These are phyloP conservation scores for Choristoneura rosaceana DNA, from an alignment of 2,888 invertebrate genomes.

Conservation along the genomic window DNA sequence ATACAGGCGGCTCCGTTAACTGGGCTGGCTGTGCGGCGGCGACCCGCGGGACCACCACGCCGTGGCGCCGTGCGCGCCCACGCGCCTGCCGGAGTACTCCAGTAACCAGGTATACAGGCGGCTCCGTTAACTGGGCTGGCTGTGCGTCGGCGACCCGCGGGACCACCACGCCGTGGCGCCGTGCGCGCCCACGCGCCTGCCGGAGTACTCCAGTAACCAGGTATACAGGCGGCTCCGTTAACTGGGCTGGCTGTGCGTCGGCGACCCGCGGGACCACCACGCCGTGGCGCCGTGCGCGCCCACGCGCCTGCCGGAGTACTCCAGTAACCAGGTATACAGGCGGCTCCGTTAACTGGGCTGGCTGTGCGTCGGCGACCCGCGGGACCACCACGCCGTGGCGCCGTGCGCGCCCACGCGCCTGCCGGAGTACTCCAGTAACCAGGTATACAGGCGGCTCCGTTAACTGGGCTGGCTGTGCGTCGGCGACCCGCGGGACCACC, in stretches of 20 bases:
- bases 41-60: constrained; percentile 98
- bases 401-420: constrained; percentile 98
- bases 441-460: neutral
- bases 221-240: neutral
- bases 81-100: constrained; percentile 98
- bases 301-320: constrained; percentile 97
- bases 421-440: constrained; percentile 93
- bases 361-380: constrained; percentile 52
- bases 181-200: constrained; percentile 97
- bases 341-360: neutral
- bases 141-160: constrained; percentile 93
- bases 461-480: neutral
- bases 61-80: constrained; percentile 97
- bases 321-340: constrained; percentile 60
- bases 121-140: neutral
- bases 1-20: too few species aligned
- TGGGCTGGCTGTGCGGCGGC: constrained; percentile 82
- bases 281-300: constrained; percentile 98
- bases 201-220: constrained; percentile 91
- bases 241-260: neutral
- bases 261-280: constrained; percentile 93
- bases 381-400: constrained; percentile 97
- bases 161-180: constrained; percentile 98
- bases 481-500: constrained; percentile 91
- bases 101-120: constrained; percentile 37